Base-by-base conservation (phyloP, 2,797 vertebrate genomes). In the Helostoma temminkii region DNA sequence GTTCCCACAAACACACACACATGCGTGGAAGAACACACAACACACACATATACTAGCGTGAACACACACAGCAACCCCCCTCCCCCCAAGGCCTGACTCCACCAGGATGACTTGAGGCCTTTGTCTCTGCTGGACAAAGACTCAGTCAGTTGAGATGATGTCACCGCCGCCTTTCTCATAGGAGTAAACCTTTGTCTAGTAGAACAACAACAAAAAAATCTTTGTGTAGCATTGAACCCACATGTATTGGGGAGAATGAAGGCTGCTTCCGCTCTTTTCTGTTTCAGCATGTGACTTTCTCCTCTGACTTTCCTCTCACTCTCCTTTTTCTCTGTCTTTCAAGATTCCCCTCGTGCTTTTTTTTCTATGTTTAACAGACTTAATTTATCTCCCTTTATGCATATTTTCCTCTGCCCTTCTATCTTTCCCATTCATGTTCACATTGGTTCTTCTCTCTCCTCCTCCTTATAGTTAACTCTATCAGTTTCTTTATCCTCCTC, bases 71-170 rank as follows among this genome's bases (percentile, higher is more conserved):
- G 45, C 50, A 49, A 61, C 49, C 53, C 55, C 56, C 65, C 22
- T 41, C 61, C 55, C 68, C 63, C 50, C 30, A 55, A 81, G 74
- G 69, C 73, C 78, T 75, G 81, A 90, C 89, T 91, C 85, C 78
- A 82, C 78, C 87, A 85, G 91, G 87, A 93, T 94, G 93, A 94
- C 93, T 94, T 76, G 81, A 71, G 87, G 87, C 78, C 89, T 94
- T 95, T 95, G 94, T 95, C 86, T 90, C 78, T 10, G 11, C 57
- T 15, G 76, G 85, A 95, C 94, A 95, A 94, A 94, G 93, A 88
- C 86, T 81, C 93, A 94, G 92, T 95, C 93, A 94, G 93, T 92
- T 83, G 88, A 93, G 89, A 94, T 95, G 93, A 95, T 94, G 94
- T 95, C 94, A 95, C 87, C 86, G 75, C 89, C 47, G 89, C 91